Percentiles rank a stretch among this genome's conserved stretches.
Evolutionary conservation across 2,113 vertebrate genomes (phyloP).

Genomic region (Burhinus oedicnemus): DNA sequence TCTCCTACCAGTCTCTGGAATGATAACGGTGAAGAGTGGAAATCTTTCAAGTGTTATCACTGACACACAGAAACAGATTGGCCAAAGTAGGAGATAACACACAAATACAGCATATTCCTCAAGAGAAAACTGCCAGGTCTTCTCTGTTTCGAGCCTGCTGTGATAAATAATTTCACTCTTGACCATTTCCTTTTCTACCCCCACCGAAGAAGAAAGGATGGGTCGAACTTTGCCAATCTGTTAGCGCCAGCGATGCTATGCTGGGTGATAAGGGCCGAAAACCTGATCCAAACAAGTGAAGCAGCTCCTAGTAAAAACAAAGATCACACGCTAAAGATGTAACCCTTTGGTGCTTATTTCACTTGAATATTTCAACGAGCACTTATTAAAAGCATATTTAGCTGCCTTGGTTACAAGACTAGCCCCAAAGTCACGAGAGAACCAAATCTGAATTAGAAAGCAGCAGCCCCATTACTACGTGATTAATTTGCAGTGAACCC

Average conservation of each 20-base stretch:
- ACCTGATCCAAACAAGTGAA: background rate
- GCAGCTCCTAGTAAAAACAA: background rate
- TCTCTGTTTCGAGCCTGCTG: constrained; percentile 28
- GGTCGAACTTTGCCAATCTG: constrained; percentile 2
- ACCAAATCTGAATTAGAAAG: background rate
- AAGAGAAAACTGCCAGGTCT: constrained; percentile 22
- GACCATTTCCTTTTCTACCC: background rate
- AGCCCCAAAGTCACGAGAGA: background rate
- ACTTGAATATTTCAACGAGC: background rate
- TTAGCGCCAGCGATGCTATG: background rate
- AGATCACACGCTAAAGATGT: background rate
- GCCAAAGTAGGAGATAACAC: constrained; percentile 25
- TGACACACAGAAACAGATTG: constrained; percentile 52
- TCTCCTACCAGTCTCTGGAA: background rate
- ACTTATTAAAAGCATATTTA: constrained; percentile 6
- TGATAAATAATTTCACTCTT: constrained; percentile 43
- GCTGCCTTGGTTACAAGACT: background rate
- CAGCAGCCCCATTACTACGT: background rate
- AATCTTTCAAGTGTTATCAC: constrained; percentile 64
- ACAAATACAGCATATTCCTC: constrained; percentile 29
- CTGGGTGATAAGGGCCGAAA: constrained; percentile 12
- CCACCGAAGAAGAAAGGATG: background rate
- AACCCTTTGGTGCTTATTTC: background rate
- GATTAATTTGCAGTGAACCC: background rate
- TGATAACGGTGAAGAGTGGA: constrained; percentile 44